Evolutionary conservation across 2,797 vertebrate genomes (phyloP).

Genomic region (Channallabes apus): DNA sequence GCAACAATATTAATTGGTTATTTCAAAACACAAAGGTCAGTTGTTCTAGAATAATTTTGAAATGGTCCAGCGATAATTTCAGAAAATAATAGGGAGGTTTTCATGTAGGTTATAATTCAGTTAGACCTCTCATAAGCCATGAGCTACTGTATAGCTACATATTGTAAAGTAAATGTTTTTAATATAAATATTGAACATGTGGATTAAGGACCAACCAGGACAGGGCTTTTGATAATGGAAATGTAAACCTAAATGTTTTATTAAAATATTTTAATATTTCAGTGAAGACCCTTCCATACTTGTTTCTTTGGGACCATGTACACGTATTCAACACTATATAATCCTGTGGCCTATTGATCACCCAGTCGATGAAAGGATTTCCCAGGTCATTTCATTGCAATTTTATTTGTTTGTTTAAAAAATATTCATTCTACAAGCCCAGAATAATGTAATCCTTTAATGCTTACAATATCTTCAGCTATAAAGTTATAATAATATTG

Average conservation of each 20-base stretch:
- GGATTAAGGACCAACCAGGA: background rate
- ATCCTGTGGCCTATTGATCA: background rate
- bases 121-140: background rate
- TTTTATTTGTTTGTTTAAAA: background rate
- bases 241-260: background rate
- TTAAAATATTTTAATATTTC: background rate
- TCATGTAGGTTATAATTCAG: background rate
- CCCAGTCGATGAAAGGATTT: background rate
- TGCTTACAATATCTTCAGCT: background rate
- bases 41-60: too few species aligned
- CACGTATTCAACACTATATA: too few species aligned
- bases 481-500: background rate
- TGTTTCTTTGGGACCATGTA: background rate
- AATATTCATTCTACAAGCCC: background rate
- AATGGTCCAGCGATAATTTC: background rate
- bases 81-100: background rate
- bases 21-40: too few species aligned
- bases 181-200: background rate
- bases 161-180: background rate
- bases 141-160: background rate
- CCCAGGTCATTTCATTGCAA: background rate
- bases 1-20: too few species aligned
- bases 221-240: background rate
- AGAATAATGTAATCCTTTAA: background rate
- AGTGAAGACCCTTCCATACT: background rate